phyloP scores from a whole-genome alignment of 35 echinoderm and acorn worm species.

The Chiridota heheva region DNA sequence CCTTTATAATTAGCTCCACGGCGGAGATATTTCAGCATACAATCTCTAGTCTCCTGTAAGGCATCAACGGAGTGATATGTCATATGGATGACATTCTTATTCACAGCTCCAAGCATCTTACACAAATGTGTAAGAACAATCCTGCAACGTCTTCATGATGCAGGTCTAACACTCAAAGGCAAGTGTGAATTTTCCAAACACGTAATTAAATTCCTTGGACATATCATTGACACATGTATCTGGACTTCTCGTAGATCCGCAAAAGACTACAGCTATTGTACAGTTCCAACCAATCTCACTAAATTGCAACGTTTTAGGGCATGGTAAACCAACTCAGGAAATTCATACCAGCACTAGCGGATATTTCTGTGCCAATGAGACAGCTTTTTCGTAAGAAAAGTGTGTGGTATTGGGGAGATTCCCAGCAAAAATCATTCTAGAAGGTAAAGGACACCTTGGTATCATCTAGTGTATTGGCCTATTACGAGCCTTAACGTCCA shows the following conservation, averaged over 20 bases:
- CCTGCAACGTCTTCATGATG: not conserved
- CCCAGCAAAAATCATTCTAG: not conserved
- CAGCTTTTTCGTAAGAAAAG: not conserved
- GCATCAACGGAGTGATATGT: no score
- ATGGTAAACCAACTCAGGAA: slow-evolving; percentile 5
- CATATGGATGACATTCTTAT: no score
- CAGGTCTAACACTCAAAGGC: slow-evolving; percentile 10
- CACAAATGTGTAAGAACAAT: no score
- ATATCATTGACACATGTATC: not conserved
- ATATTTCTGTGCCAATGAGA: not conserved
- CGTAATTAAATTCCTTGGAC: not conserved
- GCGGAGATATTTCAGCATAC: not conserved
- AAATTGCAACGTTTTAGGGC: not conserved
- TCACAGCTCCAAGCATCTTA: no score
- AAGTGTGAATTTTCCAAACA: not conserved
- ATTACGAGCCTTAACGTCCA: not conserved
- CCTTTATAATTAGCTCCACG: not conserved
- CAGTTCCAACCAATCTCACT: not conserved
- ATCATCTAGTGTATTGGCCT: not conserved
- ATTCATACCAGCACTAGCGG: not conserved
- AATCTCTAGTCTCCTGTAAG: not conserved
- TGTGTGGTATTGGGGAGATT: not conserved
- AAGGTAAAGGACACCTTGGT: no score
- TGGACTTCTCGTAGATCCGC: not conserved
- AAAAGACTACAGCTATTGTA: not conserved